These are phyloP conservation scores for Epizoanthus rinbou DNA, from an alignment of 92 coral and sea anemone species.

Conservation along the genomic window DNA sequence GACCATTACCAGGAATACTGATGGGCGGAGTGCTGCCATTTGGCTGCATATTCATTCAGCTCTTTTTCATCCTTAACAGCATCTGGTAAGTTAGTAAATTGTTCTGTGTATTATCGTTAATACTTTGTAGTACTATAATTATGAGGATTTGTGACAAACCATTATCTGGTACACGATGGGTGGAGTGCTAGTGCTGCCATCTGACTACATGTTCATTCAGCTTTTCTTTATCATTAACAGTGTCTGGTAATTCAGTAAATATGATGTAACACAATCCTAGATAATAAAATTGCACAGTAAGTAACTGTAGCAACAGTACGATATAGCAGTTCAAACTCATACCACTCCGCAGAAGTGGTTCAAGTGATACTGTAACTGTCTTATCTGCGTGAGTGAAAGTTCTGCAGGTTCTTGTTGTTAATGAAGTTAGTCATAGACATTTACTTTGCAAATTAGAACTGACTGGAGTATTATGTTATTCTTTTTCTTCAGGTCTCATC, in stretches of 20 bases:
- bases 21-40: conserved; percentile 98
- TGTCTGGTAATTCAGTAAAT: conserved; percentile 77
- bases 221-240: conserved; percentile 93
- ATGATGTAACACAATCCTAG: not conserved
- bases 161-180: conserved; percentile 93
- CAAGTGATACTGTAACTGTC: too few relatives aligned
- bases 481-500: conserved; percentile 86
- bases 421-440: not conserved
- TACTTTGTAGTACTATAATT: not conserved
- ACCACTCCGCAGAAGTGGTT: too few relatives aligned
- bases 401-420: too few relatives aligned
- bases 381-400: too few relatives aligned
- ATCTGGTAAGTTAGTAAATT: conserved; percentile 95
- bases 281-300: not conserved
- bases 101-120: not conserved
- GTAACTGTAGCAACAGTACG: too few relatives aligned
- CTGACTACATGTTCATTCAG: conserved; percentile 97
- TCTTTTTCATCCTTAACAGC: conserved; percentile 93
- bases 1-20: conserved; percentile 88
- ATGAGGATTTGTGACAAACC: conserved; percentile 88
- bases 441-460: not conserved
- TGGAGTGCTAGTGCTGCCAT: conserved; percentile 92
- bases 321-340: too few relatives aligned
- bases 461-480: not conserved
- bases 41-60: conserved; percentile 97